Evolutionary conservation across 2,113 vertebrate genomes (phyloP), one percentile per base, ranked within the genome.

Genomic region (Uria aalge): DNA sequence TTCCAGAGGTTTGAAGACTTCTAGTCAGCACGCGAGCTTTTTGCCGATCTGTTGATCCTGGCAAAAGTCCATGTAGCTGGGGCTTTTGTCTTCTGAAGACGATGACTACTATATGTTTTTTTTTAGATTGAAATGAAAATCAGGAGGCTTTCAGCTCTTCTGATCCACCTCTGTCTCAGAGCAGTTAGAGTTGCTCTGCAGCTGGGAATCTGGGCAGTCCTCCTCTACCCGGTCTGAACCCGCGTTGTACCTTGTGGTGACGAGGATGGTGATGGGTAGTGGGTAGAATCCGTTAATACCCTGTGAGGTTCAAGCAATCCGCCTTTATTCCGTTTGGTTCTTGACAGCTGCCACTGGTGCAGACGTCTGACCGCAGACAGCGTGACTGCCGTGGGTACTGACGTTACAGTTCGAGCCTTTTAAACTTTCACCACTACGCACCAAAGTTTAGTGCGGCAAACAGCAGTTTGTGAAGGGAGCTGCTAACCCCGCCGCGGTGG

Each of bases 341-440:
- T 23, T 60, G 32, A 27, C 19, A 47, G 14, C 62, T 13, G 3
- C 62, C 9, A 1, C 34, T 60, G 23, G 18, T 23, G 45, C 26
- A 32, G 53, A 4, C 5, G 0, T 8, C 5, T 24, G 55, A 3
- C 38, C 45, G 50, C 78, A 47, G 72, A 6, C 22, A 8, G n/a
- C 0, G 1, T 6, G 13, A 4, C 38, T 45, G 40, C 63, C 26
- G 24, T 4, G 13, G 2, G 2, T 13, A 7, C 22, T 55, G 4
- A 4, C 3, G 16, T 36, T 24, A 4, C 3, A 1, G 29, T 38
- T 36, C 9, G 23, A 21, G 8, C 21, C 50, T 53, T n/a, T 5
- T 21, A 40, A 4, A 15, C 47, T 24, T 27, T 63, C 12, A 12
- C 30, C 15, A 1, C 56, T 26, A 9, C 16, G 17, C 26, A 48